A percentile compares a stretch with the other conserved stretches of the same genome.
phyloP scores from a whole-genome alignment of 2,888 invertebrate genomes.

The Theodoxus fluviatilis region DNA sequence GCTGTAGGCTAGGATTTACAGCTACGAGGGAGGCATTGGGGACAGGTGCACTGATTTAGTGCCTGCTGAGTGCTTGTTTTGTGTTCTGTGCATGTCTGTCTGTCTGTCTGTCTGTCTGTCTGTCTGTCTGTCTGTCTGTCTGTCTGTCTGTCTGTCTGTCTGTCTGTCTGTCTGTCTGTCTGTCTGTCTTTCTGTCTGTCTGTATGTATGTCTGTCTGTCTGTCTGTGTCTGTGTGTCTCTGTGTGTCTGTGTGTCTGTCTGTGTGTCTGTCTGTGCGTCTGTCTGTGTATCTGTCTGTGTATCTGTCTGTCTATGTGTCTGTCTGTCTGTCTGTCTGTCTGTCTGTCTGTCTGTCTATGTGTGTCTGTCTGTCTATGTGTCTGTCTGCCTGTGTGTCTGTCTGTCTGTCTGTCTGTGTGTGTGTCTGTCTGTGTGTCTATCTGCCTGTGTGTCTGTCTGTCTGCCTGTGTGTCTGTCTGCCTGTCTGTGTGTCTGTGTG shows the following conservation, averaged over 20 bases:
- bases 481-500: slow-evolving; percentile 13
- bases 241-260: slow-evolving; percentile 11
- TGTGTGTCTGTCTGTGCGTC: slow-evolving; percentile 10
- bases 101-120: no score
- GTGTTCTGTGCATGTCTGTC: no score
- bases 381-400: neutral
- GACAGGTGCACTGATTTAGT: no score
- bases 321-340: slow-evolving; percentile 11
- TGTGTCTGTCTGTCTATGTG: slow-evolving; percentile 15
- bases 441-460: slow-evolving; percentile 5
- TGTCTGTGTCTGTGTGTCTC: slow-evolving; percentile 2
- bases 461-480: slow-evolving; percentile 10
- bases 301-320: slow-evolving; percentile 16
- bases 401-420: neutral
- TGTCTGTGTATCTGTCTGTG: slow-evolving; percentile 9
- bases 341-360: neutral
- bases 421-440: slow-evolving; percentile 12
- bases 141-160: neutral
- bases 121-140: neutral
- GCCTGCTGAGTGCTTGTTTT: no score
- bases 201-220: neutral
- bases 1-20: no score
- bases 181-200: neutral
- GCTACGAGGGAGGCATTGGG: no score
- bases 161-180: neutral